Evolutionary conservation across 2,113 vertebrate species (phyloP), one percentile per base, ranked within the genome.

Genomic region (Micronycteris hirsuta): DNA sequence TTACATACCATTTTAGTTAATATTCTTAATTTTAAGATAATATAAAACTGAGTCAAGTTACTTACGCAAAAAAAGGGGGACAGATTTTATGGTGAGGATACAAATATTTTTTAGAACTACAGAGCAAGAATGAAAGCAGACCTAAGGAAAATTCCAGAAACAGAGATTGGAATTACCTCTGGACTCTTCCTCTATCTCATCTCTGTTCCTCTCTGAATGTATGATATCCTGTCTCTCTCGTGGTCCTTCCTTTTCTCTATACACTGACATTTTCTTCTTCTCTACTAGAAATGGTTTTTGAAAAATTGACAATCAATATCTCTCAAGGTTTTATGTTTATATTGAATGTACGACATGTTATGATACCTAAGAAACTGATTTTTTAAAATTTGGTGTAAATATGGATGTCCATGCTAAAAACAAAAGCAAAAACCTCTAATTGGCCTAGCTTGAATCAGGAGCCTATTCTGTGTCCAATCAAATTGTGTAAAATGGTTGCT

Each of bases 11-110:
- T 78, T 93, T 70, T 63, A 52, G 45, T 73, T 36, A 94, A 76
- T 70, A 45, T 19, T 56, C 33, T 94, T 74, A 28, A 54, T 78
- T 86, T 86, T 94, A 77, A 92, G 15, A 76, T 82, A 87, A 95
- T 28, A 81, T 28, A 85, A 96, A 80, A 74, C 1, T 85, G 28
- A 76, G 31, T 80, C 28, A 86, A 94, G 26, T 9, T 83, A 67
- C 54, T 52, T 83, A 58, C n/a, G 43, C 5, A 86, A 77, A 58
- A 58, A 67, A 89, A 54, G n/a, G 20, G 14, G 31, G 41, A 10
- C 2, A 26, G 15, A 49, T 93, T 63, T 86, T 94, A 86, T 31
- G 2, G 63, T 86, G 93, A 87, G n/a, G 28, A 83, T 74, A 94
- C 13, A 24, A 78, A 73, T 84, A 70, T 86, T 94, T 87, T 85